A percentile compares a stretch with the other conserved stretches of the same genome.
phyloP scores from a whole-genome alignment of 2,888 invertebrate species.

The Pogonocherus hispidulus region DNA sequence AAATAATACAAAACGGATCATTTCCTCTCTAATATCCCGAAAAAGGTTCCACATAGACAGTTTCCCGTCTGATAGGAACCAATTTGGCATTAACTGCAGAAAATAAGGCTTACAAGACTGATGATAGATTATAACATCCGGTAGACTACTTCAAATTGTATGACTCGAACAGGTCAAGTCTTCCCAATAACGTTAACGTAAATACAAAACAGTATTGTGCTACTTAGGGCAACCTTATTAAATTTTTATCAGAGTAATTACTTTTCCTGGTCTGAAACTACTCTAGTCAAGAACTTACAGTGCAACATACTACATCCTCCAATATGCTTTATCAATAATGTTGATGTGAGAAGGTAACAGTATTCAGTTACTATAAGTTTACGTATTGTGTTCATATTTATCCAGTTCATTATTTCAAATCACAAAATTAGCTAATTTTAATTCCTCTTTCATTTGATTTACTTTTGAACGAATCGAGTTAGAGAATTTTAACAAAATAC shows the following conservation, averaged over 20 bases:
- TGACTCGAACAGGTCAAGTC: constrained; percentile 16
- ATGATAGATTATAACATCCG: constrained; percentile 5
- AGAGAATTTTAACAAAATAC: no score
- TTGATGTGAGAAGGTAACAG: no score
- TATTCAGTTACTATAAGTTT: no score
- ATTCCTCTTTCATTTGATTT: no score
- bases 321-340: no score
- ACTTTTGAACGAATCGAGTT: no score
- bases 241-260: constrained; percentile 16
- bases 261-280: no score
- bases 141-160: constrained; percentile 12
- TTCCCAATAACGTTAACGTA: constrained; percentile 14
- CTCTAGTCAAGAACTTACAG: no score
- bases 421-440: no score
- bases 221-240: constrained; percentile 18
- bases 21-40: not conserved
- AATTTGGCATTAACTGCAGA: constrained; percentile 2
- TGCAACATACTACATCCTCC: no score
- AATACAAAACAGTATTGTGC: constrained; percentile 5
- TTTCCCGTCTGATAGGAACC: constrained; percentile 1
- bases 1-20: not conserved
- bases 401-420: no score
- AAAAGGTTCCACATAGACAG: not conserved
- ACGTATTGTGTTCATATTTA: no score
- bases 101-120: not conserved